Base-by-base conservation (phyloP, 2,888 invertebrate species). In the Bembecia ichneumoniformis region DNA sequence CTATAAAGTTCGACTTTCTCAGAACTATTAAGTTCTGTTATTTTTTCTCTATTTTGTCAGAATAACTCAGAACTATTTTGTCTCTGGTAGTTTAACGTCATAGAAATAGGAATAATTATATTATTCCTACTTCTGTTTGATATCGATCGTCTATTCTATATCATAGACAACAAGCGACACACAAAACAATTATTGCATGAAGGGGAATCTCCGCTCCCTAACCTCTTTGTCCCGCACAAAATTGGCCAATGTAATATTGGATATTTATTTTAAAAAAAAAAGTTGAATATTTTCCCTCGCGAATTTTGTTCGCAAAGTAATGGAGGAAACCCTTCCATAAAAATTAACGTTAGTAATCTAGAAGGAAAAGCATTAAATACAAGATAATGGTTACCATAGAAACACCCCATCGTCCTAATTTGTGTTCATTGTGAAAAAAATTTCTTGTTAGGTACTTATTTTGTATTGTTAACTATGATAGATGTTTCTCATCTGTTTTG, bases 151-250 rank as follows among this genome's bases (percentile, higher is more conserved):
- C 40, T 1, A 14, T 40, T 11, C 40, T 1, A 14, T 40, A 44
- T 17, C 44, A 15, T 17, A 13, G 44, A 44, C 44, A 44, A 51
- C 50, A 55, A 11, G 44, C 57, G 62, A 65, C 63, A 64, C 64
- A 69, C 62, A 66, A 71, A 80, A 80, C 74, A 77, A 76, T 74
- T 76, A 78, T 74, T 77, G 77, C 75, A 71, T 68, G 60, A 66
- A 70, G 74, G 75, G 78, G 66, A 72, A 62, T 54, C 49, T 54
- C 56, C 61, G 62, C 66, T 10, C 66, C 72, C 68, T 61, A 64
- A 74, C 65, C 58, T 67, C 67, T 72, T 74, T 76, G 72, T 70
- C 56, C 17, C 67, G 58, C 58, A 60, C 61, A 66, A 73, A 69
- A 77, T 74, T 71, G 66, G 65, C 66, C 68, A 63, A 63, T 74